These are phyloP conservation scores for Atherinomorus stipes DNA, from an alignment of 2,113 vertebrate species.

Conservation along the genomic window DNA sequence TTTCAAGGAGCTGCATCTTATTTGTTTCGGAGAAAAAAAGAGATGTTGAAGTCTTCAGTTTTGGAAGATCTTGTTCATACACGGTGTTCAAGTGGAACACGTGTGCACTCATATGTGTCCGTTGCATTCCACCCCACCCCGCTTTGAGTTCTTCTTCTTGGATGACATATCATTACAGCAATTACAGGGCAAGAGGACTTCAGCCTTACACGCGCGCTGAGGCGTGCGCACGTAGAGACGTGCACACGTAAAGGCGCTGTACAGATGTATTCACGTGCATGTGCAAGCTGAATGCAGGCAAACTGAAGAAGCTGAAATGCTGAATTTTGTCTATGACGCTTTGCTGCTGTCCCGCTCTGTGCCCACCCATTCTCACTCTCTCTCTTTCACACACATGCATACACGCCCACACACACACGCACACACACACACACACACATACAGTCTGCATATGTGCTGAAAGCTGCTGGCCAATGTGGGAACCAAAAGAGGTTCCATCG, in stretches of 20 bases:
- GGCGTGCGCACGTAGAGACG: conserved; percentile 20
- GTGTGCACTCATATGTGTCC: conserved; percentile 47
- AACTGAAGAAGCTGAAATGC: conserved; percentile 20
- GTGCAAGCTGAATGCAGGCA: conserved; percentile 30
- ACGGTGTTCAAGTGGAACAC: conserved; percentile 40
- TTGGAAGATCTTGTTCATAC: conserved; percentile 65
- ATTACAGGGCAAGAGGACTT: conserved; percentile 75
- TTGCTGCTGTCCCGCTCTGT: conserved; percentile 6
- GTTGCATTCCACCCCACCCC: conserved; percentile 74
- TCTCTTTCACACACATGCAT: conserved; percentile 15
- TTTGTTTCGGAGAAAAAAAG: conserved; percentile 11
- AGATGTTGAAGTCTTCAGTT: conserved; percentile 31
- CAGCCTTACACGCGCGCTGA: conserved; percentile 26
- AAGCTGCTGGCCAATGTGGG: conserved; percentile 71
- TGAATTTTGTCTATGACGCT: conserved; percentile 32
- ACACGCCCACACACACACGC: conserved; percentile 4
- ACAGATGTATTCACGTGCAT: conserved; percentile 21
- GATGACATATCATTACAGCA: conserved; percentile 80
- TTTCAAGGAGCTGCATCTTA: conserved; percentile 18
- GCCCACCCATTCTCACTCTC: background rate
- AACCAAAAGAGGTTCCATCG: conserved; percentile 68
- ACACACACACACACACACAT: conserved; percentile 30
- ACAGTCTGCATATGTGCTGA: conserved; percentile 58
- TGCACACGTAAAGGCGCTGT: conserved; percentile 21
- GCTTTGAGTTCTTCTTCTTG: conserved; percentile 61